Conservation (phyloP, 2,888 invertebrate genomes). For the Monochamus alternatus region DNA sequence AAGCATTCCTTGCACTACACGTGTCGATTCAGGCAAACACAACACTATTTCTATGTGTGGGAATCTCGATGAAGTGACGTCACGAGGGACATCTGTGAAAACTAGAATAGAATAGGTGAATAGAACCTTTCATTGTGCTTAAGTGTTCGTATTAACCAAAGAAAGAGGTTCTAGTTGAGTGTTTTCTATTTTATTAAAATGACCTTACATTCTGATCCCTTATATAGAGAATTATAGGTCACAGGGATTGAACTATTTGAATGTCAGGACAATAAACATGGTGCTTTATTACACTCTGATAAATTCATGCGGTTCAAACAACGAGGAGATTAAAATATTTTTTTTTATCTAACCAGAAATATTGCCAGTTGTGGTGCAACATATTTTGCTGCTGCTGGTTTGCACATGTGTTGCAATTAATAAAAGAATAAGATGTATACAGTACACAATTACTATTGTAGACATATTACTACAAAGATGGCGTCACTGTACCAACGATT, state of each 20-base stretch:
- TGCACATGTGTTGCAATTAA: too few relatives aligned
- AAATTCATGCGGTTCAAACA: too few relatives aligned
- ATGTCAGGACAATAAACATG: background rate
- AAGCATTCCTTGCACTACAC: slow-evolving; percentile 16
- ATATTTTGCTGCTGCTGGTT: too few relatives aligned
- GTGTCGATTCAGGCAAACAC: slow-evolving; percentile 30
- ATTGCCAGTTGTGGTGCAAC: too few relatives aligned
- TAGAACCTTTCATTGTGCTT: background rate
- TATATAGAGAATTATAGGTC: background rate
- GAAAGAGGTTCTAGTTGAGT: slow-evolving; percentile 13
- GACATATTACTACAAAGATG: background rate
- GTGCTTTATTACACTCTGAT: background rate
- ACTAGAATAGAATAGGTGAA: slow-evolving; percentile 1
- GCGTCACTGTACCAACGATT: background rate
- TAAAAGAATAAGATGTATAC: too few relatives aligned
- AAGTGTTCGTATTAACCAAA: background rate
- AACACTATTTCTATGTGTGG: slow-evolving; percentile 19
- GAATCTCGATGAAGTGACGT: slow-evolving; percentile 12
- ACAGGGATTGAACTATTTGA: background rate
- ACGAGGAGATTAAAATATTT: too few relatives aligned
- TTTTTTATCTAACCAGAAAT: too few relatives aligned
- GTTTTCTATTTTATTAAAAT: slow-evolving; percentile 10
- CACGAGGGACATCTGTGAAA: slow-evolving; percentile 3
- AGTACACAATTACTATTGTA: background rate
- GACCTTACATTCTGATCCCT: background rate